Percentiles rank a stretch among this genome's conserved stretches.
Conservation (phyloP, 2,797 vertebrate genomes). For the Crenuchus spilurus region DNA sequence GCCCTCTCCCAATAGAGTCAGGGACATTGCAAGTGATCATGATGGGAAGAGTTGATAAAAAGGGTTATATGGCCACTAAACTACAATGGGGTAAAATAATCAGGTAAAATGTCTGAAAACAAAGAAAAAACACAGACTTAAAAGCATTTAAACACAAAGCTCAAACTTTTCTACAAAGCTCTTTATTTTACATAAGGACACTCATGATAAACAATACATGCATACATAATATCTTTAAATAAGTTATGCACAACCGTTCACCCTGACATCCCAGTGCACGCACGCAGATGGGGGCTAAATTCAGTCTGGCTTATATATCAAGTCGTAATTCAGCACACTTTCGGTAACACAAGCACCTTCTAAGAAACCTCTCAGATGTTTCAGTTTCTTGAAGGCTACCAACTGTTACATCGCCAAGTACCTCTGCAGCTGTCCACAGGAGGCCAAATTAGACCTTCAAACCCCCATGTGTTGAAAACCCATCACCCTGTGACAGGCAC, state of each 20-base stretch:
- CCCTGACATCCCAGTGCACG: not conserved
- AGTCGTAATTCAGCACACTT: not conserved
- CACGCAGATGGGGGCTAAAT: not conserved
- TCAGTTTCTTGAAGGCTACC: not conserved
- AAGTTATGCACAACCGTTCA: constrained; percentile 17
- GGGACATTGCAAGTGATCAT: no score
- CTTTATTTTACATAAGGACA: constrained; percentile 13
- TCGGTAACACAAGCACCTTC: not conserved
- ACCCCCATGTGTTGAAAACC: no score
- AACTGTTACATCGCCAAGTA: not conserved
- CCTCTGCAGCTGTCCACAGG: not conserved
- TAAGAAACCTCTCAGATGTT: not conserved
- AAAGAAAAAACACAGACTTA: no score
- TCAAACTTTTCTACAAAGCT: constrained; percentile 10
- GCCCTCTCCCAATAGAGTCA: no score
- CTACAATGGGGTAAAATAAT: no score
- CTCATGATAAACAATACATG: constrained; percentile 20
- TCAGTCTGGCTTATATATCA: not conserved
- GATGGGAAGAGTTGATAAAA: no score
- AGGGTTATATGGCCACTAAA: no score
- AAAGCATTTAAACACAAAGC: not conserved
- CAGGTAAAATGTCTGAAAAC: no score
- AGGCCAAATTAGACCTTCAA: constrained; percentile 23
- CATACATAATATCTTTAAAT: constrained; percentile 20
- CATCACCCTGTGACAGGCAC: constrained; percentile 1